Evolutionary conservation across 2,888 invertebrate species (phyloP).

Genomic region (Mylabris sibirica): DNA sequence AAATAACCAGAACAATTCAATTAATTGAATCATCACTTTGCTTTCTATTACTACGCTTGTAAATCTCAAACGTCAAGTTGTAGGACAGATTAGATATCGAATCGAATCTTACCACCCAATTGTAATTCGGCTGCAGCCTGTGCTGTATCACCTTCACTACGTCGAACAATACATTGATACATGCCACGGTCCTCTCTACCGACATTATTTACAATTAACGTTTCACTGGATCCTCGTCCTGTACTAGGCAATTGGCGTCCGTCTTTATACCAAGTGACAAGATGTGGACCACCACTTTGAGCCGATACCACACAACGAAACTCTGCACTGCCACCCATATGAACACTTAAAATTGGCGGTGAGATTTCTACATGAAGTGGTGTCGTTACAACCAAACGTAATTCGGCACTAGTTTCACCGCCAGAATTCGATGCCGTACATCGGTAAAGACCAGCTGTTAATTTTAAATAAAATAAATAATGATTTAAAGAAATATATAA

Average conservation of each 20-base stretch:
- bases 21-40: constrained; percentile 7
- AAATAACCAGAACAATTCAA: not conserved
- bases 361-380: constrained; percentile 73
- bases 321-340: constrained; percentile 77
- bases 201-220: constrained; percentile 71
- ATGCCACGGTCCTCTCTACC: constrained; percentile 77
- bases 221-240: constrained; percentile 70
- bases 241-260: constrained; percentile 72
- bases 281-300: constrained; percentile 63
- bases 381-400: constrained; percentile 71
- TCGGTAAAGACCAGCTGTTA: constrained; percentile 68
- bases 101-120: constrained; percentile 67
- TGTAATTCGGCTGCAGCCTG: constrained; percentile 79
- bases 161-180: constrained; percentile 77
- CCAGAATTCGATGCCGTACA: constrained; percentile 75
- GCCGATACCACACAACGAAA: constrained; percentile 70
- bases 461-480: constrained; percentile 11
- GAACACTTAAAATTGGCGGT: constrained; percentile 72
- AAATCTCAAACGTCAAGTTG: not conserved
- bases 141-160: constrained; percentile 76
- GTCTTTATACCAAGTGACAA: constrained; percentile 69
- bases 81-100: not conserved
- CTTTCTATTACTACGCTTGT: not conserved
- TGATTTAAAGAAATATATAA: not conserved
- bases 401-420: constrained; percentile 74